Percentiles rank a stretch among this genome's conserved stretches.
Evolutionary conservation across 2,113 vertebrate species (phyloP).

Genomic region (Porphyrio hochstetteri): DNA sequence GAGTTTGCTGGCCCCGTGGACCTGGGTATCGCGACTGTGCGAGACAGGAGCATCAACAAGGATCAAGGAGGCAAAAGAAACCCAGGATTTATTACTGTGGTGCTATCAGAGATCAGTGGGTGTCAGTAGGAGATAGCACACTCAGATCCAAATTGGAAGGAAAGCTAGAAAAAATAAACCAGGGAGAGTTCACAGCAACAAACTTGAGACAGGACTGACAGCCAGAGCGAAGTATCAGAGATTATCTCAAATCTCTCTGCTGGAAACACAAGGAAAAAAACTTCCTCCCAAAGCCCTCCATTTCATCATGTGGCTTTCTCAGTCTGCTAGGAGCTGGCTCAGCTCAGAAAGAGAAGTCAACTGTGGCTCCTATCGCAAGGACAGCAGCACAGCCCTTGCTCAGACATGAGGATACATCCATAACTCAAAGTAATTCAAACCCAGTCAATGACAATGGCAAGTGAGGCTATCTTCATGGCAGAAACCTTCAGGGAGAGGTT

Average conservation of each 20-base stretch:
- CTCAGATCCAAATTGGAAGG: conserved; percentile 5
- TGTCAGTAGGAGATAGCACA: conserved; percentile 31
- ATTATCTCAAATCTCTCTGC: conserved; percentile 9
- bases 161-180: background rate
- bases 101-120: conserved; percentile 29
- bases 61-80: background rate
- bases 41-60: background rate
- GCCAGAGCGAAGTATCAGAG: background rate
- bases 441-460: accelerated
- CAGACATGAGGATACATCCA: background rate
- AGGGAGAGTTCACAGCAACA: background rate
- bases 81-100: conserved; percentile 19
- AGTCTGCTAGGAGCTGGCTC: background rate
- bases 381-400: background rate
- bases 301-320: background rate
- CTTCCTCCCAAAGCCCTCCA: background rate
- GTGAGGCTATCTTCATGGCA: background rate
- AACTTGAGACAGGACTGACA: conserved; percentile 30
- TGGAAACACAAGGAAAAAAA: background rate
- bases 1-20: background rate
- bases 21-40: background rate
- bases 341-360: background rate
- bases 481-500: background rate
- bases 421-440: background rate
- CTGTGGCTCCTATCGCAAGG: background rate